These are phyloP conservation scores for Dromiciops gliroides DNA, from an alignment of 2,113 vertebrate species.

Conservation along the genomic window DNA sequence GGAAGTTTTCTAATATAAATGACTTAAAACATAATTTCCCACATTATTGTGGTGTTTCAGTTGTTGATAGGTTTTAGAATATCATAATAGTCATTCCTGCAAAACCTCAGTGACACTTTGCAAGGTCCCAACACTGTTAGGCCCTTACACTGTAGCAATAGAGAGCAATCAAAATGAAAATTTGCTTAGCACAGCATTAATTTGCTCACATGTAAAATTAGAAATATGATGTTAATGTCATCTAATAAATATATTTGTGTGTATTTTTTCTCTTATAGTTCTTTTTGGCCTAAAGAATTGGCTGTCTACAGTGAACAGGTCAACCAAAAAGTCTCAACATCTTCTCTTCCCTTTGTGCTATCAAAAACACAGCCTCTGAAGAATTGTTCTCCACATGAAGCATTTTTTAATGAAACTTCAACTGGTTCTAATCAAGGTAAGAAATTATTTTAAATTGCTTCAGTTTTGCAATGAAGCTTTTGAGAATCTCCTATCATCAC, in stretches of 20 bases:
- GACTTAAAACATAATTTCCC: not conserved
- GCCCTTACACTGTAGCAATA: slow-evolving; percentile 19
- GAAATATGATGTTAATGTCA: not conserved
- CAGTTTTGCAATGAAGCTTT: slow-evolving; percentile 48
- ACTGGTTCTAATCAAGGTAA: slow-evolving; percentile 31
- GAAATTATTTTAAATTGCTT: slow-evolving; percentile 43
- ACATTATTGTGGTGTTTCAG: not conserved
- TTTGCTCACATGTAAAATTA: not conserved
- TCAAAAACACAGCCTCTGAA: not conserved
- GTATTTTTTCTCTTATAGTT: not conserved
- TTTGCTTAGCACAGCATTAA: not conserved
- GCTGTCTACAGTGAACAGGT: not conserved
- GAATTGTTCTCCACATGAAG: slow-evolving; percentile 24
- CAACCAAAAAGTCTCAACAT: not conserved
- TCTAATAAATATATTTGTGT: not conserved
- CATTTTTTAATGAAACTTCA: not conserved
- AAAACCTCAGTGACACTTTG: slow-evolving; percentile 5
- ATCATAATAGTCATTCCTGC: slow-evolving; percentile 17
- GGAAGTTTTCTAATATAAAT: not conserved
- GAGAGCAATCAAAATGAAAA: not conserved
- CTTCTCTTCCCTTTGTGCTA: not conserved
- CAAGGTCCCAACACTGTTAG: not conserved
- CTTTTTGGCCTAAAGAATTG: not conserved
- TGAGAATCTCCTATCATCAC: not conserved
- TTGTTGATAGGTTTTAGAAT: not conserved